Percentiles rank a stretch among this genome's conserved stretches.
Evolutionary conservation across 2,113 vertebrate genomes (phyloP).

Genomic region (Dipodomys ordii): DNA sequence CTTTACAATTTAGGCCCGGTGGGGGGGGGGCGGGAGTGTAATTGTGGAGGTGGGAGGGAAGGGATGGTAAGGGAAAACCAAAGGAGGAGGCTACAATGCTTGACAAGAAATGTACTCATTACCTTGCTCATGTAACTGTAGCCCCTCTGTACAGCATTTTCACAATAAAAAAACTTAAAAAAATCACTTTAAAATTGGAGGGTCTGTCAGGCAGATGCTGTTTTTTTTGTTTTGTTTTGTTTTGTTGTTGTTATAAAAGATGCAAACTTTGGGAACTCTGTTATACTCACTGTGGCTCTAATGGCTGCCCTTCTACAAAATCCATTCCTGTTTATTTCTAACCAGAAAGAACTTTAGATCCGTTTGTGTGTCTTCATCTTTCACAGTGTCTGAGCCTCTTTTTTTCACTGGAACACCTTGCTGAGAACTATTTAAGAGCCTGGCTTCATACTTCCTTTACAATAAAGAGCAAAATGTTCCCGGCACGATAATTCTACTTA

Average conservation of each 20-base stretch:
- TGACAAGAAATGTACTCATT: too few species aligned
- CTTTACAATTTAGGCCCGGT: too few species aligned
- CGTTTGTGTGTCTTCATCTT: background rate
- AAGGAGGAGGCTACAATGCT: too few species aligned
- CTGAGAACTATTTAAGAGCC: slow-evolving; percentile 76
- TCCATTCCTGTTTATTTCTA: slow-evolving; percentile 67
- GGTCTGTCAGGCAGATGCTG: background rate
- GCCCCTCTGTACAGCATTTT: too few species aligned
- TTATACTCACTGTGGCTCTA: slow-evolving; percentile 63
- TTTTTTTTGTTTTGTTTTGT: background rate
- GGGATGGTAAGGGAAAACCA: too few species aligned
- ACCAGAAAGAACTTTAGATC: slow-evolving; percentile 47
- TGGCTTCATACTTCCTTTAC: slow-evolving; percentile 73
- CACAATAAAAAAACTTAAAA: too few species aligned
- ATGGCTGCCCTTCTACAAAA: slow-evolving; percentile 71
- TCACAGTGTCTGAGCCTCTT: background rate
- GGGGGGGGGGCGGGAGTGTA: too few species aligned
- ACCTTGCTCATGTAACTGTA: too few species aligned
- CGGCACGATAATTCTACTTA: slow-evolving; percentile 84
- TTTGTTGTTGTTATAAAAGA: background rate
- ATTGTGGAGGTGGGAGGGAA: too few species aligned
- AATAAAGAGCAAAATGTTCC: slow-evolving; percentile 84
- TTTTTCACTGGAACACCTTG: slow-evolving; percentile 58
- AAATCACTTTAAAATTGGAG: background rate
- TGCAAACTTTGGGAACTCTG: slow-evolving; percentile 61